Evolutionary conservation across 2,888 invertebrate species (phyloP).

Genomic region (Cyrtodaria siliqua): DNA sequence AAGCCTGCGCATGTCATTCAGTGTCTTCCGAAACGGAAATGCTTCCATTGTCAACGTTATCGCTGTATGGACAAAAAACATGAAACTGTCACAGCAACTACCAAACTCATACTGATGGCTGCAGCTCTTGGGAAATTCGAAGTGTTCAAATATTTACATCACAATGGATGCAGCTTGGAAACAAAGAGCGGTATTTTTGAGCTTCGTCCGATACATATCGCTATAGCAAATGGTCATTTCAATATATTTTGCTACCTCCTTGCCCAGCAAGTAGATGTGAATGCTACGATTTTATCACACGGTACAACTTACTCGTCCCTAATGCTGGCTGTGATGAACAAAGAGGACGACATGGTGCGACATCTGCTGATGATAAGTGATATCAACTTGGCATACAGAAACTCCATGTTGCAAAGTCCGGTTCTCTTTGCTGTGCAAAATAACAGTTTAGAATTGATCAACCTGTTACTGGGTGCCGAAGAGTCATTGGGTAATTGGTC

Average conservation of each 20-base stretch:
- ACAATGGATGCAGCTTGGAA: conserved; percentile 51
- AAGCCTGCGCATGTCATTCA: conserved; percentile 58
- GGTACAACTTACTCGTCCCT: conserved; percentile 58
- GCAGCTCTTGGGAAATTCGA: conserved; percentile 58
- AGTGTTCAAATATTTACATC: conserved; percentile 47
- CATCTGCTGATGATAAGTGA: conserved; percentile 51
- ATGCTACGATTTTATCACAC: conserved; percentile 48
- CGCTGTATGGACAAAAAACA: conserved; percentile 53
- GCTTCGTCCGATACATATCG: conserved; percentile 55
- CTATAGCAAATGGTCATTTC: conserved; percentile 58
- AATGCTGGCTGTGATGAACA: conserved; percentile 56
- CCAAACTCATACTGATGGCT: conserved; percentile 39
- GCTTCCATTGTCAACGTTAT: conserved; percentile 63
- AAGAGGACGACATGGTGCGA: conserved; percentile 55
- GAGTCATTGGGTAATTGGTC: conserved; percentile 23
- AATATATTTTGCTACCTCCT: conserved; percentile 60
- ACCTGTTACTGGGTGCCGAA: conserved; percentile 51
- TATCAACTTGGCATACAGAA: conserved; percentile 48
- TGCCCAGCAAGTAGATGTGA: conserved; percentile 53
- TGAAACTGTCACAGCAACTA: conserved; percentile 48
- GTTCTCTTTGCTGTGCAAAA: conserved; percentile 61
- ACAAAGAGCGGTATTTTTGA: conserved; percentile 57
- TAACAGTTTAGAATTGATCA: conserved; percentile 51
- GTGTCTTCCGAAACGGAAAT: conserved; percentile 50
- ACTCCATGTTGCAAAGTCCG: conserved; percentile 56